Evolutionary conservation across 2,888 invertebrate genomes (phyloP), one percentile per base, ranked within the genome.

Genomic region (Lasioglossum calceatum): DNA sequence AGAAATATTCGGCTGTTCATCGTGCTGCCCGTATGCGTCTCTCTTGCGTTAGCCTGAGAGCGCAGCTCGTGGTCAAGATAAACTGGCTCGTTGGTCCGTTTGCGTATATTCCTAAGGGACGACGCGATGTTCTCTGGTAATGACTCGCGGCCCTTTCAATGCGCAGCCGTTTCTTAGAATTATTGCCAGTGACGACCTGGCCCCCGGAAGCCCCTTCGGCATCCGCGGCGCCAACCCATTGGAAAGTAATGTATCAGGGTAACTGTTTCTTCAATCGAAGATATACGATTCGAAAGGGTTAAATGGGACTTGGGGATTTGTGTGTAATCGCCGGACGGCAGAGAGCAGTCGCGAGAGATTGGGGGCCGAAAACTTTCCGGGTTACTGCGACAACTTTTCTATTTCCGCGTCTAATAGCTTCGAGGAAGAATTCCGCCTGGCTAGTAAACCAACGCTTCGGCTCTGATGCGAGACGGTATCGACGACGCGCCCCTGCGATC

Each of bases 261-360:
- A 89, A 89, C 90, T 87, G 89, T 89, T 89, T 89, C 89, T 88
- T 89, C 90, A 73, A 83, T 83, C 78, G 77, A 58, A 79, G 85
- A 89, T 87, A 85, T 89, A 88, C 87, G 89, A 78, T 54, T 72
- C 77, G 83, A 82, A 85, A 88, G 88, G 89, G 89, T 89, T 88
- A 89, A 89, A 89, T 89, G 89, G 89, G 58, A 84, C 83, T 79
- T 80, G n/a, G 71, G 78, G 84, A 89, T 89, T 89, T 82, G 81
- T 81, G 86, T 81, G 76, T 83, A 86, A 81, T 86, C 87, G 87
- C 5, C 12, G 79, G 42, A 67, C 72, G 36, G 16, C 67, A 61
- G 58, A 42, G 39, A 67, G 44, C 79, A 71, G 74, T 70, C 36
- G 72, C 64, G 58, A 61, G 16, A 16, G 27, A 71, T 54, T 27